phyloP scores from a whole-genome alignment of 2,888 invertebrate species.

The Ichneumon xanthorius region DNA sequence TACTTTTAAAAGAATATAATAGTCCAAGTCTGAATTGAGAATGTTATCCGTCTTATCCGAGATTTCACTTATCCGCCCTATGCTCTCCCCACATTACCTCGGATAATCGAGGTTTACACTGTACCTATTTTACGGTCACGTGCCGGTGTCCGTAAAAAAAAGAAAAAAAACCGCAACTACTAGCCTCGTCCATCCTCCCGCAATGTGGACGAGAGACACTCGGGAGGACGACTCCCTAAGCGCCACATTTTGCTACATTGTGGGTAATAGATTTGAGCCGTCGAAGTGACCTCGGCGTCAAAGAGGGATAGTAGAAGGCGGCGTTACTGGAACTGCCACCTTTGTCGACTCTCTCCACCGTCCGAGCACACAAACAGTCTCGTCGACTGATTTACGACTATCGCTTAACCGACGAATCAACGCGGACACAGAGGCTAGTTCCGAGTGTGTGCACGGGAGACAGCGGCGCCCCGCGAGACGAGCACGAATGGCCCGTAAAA shows the following conservation, averaged over 20 bases:
- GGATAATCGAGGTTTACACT: too few species aligned
- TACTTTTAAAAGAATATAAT: too few species aligned
- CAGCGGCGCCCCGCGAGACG: neutral
- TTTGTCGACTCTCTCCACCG: conserved; percentile 38
- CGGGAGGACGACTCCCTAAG: neutral
- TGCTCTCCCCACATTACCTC: too few species aligned
- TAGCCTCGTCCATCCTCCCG: conserved; percentile 1
- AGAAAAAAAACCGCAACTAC: neutral
- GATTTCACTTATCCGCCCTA: too few species aligned
- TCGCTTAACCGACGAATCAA: conserved; percentile 55
- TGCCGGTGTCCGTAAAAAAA: neutral
- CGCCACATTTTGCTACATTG: conserved; percentile 17
- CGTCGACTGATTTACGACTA: conserved; percentile 59
- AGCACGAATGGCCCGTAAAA: conserved; percentile 43
- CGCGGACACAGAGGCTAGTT: neutral
- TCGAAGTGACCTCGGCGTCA: conserved; percentile 62
- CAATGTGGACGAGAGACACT: neutral
- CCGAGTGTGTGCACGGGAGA: neutral
- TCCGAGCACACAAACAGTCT: conserved; percentile 36
- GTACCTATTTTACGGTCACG: too few species aligned
- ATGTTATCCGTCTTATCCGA: too few species aligned
- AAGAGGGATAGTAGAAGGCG: conserved; percentile 31
- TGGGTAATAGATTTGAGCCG: conserved; percentile 52
- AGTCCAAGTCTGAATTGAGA: too few species aligned
- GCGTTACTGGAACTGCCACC: conserved; percentile 32